These are phyloP conservation scores for Protonibea diacanthus DNA, from an alignment of 2,797 vertebrate genomes.

Conservation along the genomic window DNA sequence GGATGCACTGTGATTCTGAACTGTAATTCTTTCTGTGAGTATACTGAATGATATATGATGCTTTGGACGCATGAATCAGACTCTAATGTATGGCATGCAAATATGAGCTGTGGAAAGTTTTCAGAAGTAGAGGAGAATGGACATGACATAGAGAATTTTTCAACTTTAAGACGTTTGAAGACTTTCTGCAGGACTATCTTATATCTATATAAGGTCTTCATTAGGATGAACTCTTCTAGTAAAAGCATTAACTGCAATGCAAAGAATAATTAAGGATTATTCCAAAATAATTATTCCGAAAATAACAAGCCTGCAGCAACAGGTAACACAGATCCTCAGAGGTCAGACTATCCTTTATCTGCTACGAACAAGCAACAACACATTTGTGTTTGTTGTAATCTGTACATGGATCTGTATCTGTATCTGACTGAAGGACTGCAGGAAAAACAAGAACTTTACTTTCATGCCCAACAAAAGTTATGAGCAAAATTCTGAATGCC, in stretches of 20 bases:
- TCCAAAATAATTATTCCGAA: background rate
- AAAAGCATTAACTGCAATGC: background rate
- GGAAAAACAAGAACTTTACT: background rate
- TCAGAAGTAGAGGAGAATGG: too few species aligned
- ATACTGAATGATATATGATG: conserved; percentile 21
- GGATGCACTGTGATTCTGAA: conserved; percentile 50
- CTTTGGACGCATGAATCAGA: conserved; percentile 4
- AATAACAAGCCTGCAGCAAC: background rate
- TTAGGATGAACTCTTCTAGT: background rate
- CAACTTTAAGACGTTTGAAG: background rate
- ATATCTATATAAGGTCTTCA: background rate
- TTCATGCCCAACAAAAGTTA: background rate
- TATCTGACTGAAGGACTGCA: background rate
- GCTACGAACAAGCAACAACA: too few species aligned
- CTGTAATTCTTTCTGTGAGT: conserved; percentile 70
- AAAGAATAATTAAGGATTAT: background rate
- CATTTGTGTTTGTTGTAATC: background rate
- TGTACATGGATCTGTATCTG: background rate
- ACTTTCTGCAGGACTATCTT: conserved; percentile 21
- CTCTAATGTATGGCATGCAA: background rate
- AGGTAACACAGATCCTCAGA: background rate
- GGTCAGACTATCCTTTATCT: too few species aligned
- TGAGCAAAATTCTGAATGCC: background rate
- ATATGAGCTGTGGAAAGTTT: conserved; percentile 11
- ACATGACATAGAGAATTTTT: background rate